These are phyloP conservation scores for Clarias batrachus DNA, from an alignment of 2,113 vertebrate genomes.

Conservation along the genomic window DNA sequence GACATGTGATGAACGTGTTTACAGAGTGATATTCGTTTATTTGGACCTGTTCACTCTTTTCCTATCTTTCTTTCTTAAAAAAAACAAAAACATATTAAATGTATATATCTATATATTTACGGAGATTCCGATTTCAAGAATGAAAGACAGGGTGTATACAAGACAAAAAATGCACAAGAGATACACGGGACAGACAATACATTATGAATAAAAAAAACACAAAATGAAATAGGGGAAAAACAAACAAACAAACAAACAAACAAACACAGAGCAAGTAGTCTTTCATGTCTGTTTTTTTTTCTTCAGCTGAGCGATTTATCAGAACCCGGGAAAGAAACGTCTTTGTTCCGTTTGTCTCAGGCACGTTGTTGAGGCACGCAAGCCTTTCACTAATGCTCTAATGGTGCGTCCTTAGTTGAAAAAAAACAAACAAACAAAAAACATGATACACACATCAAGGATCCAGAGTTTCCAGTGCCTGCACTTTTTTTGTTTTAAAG, in stretches of 20 bases:
- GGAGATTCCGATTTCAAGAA: background rate
- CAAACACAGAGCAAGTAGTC: background rate
- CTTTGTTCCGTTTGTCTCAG: conserved; percentile 33
- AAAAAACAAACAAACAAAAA: background rate
- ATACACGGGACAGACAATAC: conserved; percentile 9
- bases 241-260: background rate
- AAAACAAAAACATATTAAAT: background rate
- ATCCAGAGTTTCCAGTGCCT: conserved; percentile 35
- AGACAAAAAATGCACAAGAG: conserved; percentile 13
- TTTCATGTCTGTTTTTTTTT: too few relatives aligned
- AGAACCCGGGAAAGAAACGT: background rate
- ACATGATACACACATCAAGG: background rate
- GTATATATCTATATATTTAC: background rate
- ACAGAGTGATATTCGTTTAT: conserved; percentile 9
- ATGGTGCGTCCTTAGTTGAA: conserved; percentile 5
- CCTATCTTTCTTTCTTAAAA: background rate
- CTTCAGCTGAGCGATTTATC: conserved; percentile 13
- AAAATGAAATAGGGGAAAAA: background rate
- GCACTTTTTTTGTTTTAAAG: conserved; percentile 9
- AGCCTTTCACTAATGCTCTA: background rate
- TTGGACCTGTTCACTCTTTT: conserved; percentile 28
- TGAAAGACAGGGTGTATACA: conserved; percentile 19
- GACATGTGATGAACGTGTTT: background rate
- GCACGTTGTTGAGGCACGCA: conserved; percentile 11
- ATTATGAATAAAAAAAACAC: background rate